These are phyloP conservation scores for Ariolimax columbianus DNA, from an alignment of 2,888 invertebrate genomes.

Conservation along the genomic window DNA sequence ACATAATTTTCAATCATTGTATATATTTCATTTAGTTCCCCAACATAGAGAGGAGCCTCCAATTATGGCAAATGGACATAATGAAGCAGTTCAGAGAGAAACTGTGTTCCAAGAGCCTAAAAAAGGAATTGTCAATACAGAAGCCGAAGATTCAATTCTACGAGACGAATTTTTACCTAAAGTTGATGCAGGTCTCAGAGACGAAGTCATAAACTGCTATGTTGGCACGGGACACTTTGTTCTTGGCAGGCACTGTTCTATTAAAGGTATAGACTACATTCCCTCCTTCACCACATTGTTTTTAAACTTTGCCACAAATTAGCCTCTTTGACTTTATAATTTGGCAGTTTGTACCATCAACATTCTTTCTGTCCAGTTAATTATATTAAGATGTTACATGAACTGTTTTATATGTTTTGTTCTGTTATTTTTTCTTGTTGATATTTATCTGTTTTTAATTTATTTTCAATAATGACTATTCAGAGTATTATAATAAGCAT, in stretches of 20 bases:
- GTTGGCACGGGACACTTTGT: constrained; percentile 51
- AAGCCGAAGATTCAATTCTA: constrained; percentile 43
- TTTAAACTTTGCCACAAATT: background rate
- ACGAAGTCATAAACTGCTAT: constrained; percentile 43
- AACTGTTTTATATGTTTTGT: background rate
- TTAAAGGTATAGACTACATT: constrained; percentile 52
- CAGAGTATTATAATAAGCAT: background rate
- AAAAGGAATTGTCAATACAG: constrained; percentile 40
- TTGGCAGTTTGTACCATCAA: background rate
- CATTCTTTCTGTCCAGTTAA: background rate
- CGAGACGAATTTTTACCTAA: constrained; percentile 58
- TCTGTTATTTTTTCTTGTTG: background rate
- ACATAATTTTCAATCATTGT: background rate
- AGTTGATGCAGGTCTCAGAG: constrained; percentile 55
- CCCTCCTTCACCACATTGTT: background rate
- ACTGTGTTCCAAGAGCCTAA: constrained; percentile 47
- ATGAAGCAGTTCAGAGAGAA: constrained; percentile 21
- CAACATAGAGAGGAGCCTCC: background rate
- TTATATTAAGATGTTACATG: background rate
- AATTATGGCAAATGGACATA: constrained; percentile 3
- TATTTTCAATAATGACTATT: background rate
- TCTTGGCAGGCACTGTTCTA: constrained; percentile 48
- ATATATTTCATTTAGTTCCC: background rate
- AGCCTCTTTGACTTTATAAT: background rate
- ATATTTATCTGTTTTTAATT: background rate